These are phyloP conservation scores for Enteromius paludinosus DNA, from an alignment of 2,797 vertebrate species.

Conservation along the genomic window DNA sequence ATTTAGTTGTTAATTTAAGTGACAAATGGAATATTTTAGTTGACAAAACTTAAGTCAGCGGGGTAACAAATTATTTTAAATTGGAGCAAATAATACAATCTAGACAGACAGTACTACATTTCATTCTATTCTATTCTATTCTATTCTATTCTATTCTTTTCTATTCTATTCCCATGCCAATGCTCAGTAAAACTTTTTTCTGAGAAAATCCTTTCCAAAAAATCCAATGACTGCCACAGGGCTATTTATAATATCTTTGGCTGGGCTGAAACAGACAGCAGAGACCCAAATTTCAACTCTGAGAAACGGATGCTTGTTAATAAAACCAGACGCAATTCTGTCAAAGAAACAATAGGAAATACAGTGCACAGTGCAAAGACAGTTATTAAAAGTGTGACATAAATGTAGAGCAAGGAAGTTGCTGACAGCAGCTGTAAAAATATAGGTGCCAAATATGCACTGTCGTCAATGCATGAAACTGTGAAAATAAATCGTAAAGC, in stretches of 20 bases:
- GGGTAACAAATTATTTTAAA: too few relatives aligned
- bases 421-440: conserved; percentile 57
- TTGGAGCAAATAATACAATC: background rate
- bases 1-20: too few relatives aligned
- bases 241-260: conserved; percentile 43
- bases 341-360: conserved; percentile 55
- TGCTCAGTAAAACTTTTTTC: background rate
- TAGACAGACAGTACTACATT: background rate
- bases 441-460: conserved; percentile 52
- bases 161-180: background rate
- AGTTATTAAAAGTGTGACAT: conserved; percentile 57
- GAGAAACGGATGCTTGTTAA: conserved; percentile 54
- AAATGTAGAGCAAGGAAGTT: conserved; percentile 48
- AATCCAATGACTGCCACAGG: conserved; percentile 7
- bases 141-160: background rate
- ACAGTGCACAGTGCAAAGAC: conserved; percentile 36
- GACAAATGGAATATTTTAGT: too few relatives aligned
- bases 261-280: conserved; percentile 40
- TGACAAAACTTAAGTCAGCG: too few relatives aligned
- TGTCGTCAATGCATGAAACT: conserved; percentile 32
- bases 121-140: background rate
- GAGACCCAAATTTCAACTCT: conserved; percentile 33
- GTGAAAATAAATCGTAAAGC: conserved; percentile 48
- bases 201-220: conserved; percentile 2
- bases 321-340: conserved; percentile 48